phyloP scores from a whole-genome alignment of 1,140 invertebrate species.

The Neotoxoptera formosana region DNA sequence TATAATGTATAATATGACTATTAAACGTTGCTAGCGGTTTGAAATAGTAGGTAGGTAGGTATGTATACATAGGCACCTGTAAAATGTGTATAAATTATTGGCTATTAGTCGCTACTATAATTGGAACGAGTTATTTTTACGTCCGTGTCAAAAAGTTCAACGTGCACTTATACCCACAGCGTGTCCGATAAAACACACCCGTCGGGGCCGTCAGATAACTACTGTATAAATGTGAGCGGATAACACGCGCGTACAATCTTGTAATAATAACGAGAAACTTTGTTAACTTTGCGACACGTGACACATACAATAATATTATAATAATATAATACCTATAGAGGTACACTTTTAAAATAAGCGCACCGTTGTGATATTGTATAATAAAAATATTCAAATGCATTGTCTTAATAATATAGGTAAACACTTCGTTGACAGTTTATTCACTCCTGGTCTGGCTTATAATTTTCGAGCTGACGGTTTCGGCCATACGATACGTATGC shows the following conservation, averaged over 20 bases:
- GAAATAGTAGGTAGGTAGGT: not conserved
- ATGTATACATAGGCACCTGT: not conserved
- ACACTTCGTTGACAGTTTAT: too few relatives aligned
- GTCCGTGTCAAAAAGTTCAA: not conserved
- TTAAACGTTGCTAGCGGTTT: not conserved
- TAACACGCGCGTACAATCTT: not conserved
- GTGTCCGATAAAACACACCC: not conserved
- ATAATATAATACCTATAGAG: not conserved
- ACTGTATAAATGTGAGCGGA: too few relatives aligned
- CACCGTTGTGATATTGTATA: too few relatives aligned
- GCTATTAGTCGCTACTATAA: not conserved
- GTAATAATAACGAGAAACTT: not conserved
- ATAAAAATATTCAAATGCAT: too few relatives aligned
- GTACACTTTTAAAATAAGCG: not conserved
- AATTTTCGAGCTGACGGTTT: too few relatives aligned
- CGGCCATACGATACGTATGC: too few relatives aligned
- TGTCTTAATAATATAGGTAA: too few relatives aligned
- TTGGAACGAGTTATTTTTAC: constrained; percentile 17
- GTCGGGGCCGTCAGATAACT: not conserved
- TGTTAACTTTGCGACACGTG: not conserved
- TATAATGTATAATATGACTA: not conserved
- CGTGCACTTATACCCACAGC: not conserved
- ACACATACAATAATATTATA: not conserved
- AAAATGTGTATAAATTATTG: not conserved
- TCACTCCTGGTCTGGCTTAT: too few relatives aligned